Base-by-base conservation (phyloP, 2,113 vertebrate species). In the Anguilla rostrata region DNA sequence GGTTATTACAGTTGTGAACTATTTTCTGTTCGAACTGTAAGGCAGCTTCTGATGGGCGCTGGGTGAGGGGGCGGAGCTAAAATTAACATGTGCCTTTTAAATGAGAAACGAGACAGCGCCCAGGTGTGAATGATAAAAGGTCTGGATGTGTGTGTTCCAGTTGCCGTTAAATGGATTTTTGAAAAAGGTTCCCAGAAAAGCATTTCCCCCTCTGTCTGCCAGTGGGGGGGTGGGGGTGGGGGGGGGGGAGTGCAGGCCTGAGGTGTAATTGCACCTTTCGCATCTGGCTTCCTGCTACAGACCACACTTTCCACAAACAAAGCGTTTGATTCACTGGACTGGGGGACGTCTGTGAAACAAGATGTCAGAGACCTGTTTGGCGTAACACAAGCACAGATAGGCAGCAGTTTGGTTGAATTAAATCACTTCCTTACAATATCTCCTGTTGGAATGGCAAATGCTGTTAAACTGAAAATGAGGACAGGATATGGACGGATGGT, bases 41-140 rank as follows among this genome's bases (percentile, higher is more conserved):
- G 85, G 83, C 82, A 81, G 84, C 82, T 78, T 88, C 90, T 85
- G 89, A 88, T 88, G 85, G 56, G 87, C 85, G 83, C 5, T 46
- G 43, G 43, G 43, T 34, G 84, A 86, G 43, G 16, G 7, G 15
- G 20, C 12, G 34, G 56, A 5, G 18, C 66, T 29, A 5, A 93
- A 94, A 93, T 92, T 93, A 93, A 91, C 91, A 92, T 91, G 90
- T 2, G 91, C 91, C 16, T 92, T 94, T 91, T 92, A 91, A 92
- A 93, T 89, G 90, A 90, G 87, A 94, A 93, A 91, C 89, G 92
- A 94, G 94, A 93, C 91, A 86, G 91, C 92, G 89, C 90, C 92
- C 93, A 94, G 94, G 93, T 94, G 94, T 92, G 91, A 92, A 91
- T 90, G 91, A 94, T 92, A 94, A 94, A 93, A 90, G 90, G 87